Conservation (phyloP, 2,797 vertebrate species). For the Iguana delicatissima region DNA sequence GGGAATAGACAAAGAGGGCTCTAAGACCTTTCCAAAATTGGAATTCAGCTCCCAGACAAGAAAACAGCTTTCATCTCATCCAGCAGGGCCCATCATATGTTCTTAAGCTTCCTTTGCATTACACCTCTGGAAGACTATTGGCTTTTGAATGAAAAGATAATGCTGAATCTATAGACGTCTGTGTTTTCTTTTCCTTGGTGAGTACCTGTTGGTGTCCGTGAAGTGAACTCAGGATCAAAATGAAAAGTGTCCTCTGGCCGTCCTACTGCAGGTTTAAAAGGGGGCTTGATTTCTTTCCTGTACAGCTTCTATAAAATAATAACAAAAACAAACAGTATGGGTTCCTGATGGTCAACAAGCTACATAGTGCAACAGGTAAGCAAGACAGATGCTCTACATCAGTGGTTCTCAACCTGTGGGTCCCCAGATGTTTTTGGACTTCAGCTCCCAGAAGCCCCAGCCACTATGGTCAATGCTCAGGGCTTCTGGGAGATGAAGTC, state of each 20-base stretch:
- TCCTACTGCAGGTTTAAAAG: slow-evolving; percentile 95
- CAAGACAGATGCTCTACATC: neutral
- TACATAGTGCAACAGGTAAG: neutral
- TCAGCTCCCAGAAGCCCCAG: no score
- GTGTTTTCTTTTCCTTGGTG: neutral
- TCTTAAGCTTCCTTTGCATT: neutral
- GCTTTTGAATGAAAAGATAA: neutral
- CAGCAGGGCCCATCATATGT: neutral
- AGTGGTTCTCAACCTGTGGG: no score
- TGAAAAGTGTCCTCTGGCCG: slow-evolving; percentile 98
- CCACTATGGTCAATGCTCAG: no score
- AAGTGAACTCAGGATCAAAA: slow-evolving; percentile 97
- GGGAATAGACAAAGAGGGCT: neutral
- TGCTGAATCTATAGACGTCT: neutral
- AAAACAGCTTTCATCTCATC: neutral
- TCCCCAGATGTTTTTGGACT: no score
- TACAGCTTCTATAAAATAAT: slow-evolving; percentile 86
- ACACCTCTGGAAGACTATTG: neutral
- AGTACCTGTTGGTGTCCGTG: slow-evolving; percentile 92
- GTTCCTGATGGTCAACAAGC: neutral
- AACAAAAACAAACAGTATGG: neutral
- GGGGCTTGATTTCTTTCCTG: slow-evolving; percentile 91
- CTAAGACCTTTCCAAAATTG: neutral
- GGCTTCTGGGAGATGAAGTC: no score
- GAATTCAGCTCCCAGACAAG: neutral